Evolutionary conservation across 2,113 vertebrate genomes (phyloP).

Genomic region (Corythornis vintsioides): DNA sequence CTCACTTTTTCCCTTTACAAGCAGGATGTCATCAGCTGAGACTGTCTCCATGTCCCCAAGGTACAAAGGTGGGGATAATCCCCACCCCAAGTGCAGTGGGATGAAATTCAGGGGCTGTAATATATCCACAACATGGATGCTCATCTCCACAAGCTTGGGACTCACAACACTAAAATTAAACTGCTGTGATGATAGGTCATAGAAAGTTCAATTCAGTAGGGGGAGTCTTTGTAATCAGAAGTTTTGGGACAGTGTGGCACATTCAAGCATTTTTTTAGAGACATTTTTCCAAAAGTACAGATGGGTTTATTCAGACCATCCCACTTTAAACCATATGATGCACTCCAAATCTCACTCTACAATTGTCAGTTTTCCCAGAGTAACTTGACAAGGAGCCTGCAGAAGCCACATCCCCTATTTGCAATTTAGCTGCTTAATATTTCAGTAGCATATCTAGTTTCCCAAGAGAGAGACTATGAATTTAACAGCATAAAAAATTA

Average conservation of each 20-base stretch:
- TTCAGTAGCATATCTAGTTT: not conserved
- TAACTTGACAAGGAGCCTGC: not conserved
- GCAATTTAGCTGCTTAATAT: not conserved
- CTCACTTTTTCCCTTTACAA: not conserved
- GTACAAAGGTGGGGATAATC: not conserved
- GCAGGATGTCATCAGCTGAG: not conserved
- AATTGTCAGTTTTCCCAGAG: not conserved
- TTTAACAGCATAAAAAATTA: not conserved
- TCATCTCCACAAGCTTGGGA: accelerated
- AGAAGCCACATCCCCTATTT: not conserved
- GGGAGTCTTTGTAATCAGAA: not conserved
- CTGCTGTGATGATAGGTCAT: accelerated
- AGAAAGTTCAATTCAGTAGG: not conserved
- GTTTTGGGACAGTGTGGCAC: accelerated
- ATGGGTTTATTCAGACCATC: not conserved
- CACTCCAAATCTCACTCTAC: not conserved
- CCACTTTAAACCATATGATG: accelerated
- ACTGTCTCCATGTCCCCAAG: accelerated
- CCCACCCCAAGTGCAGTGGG: accelerated
- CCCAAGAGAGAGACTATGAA: not conserved
- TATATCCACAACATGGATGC: accelerated
- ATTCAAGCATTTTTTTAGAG: not conserved
- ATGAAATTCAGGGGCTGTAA: not conserved
- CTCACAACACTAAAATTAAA: not conserved
- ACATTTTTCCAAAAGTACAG: not conserved